Conservation (phyloP, 2,888 invertebrate genomes). For the Thereva nobilitata region DNA sequence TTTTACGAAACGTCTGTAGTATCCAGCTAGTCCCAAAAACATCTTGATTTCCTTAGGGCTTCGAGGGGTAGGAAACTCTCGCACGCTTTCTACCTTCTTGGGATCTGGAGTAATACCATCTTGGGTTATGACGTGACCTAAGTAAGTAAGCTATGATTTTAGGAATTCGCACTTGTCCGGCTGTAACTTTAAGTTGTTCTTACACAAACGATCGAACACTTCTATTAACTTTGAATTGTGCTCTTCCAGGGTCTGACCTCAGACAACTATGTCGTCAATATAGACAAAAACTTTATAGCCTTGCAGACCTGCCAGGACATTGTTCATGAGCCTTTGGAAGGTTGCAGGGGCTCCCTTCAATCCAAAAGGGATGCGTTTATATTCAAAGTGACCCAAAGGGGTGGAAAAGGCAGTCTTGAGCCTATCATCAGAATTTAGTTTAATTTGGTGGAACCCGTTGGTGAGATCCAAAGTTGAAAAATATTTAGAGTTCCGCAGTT, state of each 20-base stretch:
- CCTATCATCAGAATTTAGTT: constrained; percentile 46
- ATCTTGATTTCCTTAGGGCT: constrained; percentile 44
- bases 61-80: constrained; percentile 38
- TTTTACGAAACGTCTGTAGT: constrained; percentile 38
- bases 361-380: constrained; percentile 51
- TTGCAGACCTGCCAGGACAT: constrained; percentile 49
- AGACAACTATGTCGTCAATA: constrained; percentile 51
- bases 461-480: constrained; percentile 53
- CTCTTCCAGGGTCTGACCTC: constrained; percentile 45
- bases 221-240: constrained; percentile 43
- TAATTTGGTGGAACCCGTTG: constrained; percentile 53
- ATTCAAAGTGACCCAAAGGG: constrained; percentile 51
- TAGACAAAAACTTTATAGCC: constrained; percentile 37
- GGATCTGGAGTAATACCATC: constrained; percentile 42
- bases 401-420: constrained; percentile 53
- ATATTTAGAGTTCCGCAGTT: constrained; percentile 51
- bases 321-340: constrained; percentile 53
- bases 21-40: constrained; percentile 44
- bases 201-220: constrained; percentile 44
- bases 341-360: constrained; percentile 55
- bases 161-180: constrained; percentile 45
- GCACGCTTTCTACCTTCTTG: constrained; percentile 17
- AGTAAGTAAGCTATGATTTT: constrained; percentile 37
- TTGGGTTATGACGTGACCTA: constrained; percentile 48
- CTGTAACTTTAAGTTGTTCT: constrained; percentile 45